A percentile compares a stretch with the other conserved stretches of the same genome.
phyloP scores from a whole-genome alignment of 2,888 invertebrate species.

The Drosophila colorata region DNA sequence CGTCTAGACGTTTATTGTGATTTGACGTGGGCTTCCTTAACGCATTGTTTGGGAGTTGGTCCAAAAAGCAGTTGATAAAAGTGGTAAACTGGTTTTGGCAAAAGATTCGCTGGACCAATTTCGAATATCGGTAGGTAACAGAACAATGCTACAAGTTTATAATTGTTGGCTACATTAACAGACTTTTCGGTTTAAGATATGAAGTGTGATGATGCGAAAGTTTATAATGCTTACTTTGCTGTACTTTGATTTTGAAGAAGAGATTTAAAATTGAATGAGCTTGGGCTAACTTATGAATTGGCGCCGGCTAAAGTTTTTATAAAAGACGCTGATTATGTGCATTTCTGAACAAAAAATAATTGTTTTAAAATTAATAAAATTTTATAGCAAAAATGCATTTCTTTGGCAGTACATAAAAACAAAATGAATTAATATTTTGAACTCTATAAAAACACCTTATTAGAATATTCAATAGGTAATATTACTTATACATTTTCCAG shows the following conservation, averaged over 20 bases:
- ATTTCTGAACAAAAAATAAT: too few relatives aligned
- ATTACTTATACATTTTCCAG: too few relatives aligned
- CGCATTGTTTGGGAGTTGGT: slow-evolving; percentile 42
- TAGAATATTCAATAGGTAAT: too few relatives aligned
- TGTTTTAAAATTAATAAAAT: too few relatives aligned
- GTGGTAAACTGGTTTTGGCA: slow-evolving; percentile 44
- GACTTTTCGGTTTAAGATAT: slow-evolving; percentile 25
- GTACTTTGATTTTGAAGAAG: background rate
- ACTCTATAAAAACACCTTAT: too few relatives aligned
- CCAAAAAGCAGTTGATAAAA: slow-evolving; percentile 44
- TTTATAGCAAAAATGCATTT: too few relatives aligned
- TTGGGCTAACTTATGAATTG: slow-evolving; percentile 1
- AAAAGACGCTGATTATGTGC: background rate
- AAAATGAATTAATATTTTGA: too few relatives aligned
- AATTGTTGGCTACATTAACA: slow-evolving; percentile 48
- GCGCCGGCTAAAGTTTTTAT: background rate
- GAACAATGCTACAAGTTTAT: slow-evolving; percentile 55
- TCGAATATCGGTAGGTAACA: slow-evolving; percentile 37
- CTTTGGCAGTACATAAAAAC: too few relatives aligned
- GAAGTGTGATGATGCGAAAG: slow-evolving; percentile 31
- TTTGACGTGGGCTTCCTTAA: slow-evolving; percentile 52
- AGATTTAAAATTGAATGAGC: background rate
- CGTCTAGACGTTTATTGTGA: slow-evolving; percentile 74
- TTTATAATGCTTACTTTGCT: slow-evolving; percentile 19
- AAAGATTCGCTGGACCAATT: slow-evolving; percentile 35